Percentiles rank a stretch among this genome's conserved stretches.
phyloP scores from a whole-genome alignment of 2,113 vertebrate genomes.

The Tetrao urogallus region DNA sequence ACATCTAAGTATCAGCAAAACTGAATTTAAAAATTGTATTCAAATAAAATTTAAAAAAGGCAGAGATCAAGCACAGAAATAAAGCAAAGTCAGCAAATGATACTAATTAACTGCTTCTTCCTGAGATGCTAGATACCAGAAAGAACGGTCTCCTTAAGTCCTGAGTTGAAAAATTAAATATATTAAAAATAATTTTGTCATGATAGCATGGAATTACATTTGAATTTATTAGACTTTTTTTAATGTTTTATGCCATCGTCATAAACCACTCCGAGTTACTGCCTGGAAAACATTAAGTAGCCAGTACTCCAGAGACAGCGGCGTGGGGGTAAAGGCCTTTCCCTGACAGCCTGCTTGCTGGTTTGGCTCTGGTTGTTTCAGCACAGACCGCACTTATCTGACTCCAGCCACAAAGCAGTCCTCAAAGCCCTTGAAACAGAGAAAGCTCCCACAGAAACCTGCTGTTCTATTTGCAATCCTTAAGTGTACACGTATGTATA shows the following conservation, averaged over 20 bases:
- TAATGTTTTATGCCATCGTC: neutral
- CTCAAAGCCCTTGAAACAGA: neutral
- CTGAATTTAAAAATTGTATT: neutral
- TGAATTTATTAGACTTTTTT: neutral
- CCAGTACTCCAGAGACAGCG: neutral
- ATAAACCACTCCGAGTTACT: neutral
- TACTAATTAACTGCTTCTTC: neutral
- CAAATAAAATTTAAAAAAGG: neutral
- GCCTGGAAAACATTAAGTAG: neutral
- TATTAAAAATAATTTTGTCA: neutral
- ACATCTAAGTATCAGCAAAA: neutral
- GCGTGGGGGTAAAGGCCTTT: neutral
- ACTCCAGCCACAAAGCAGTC: neutral
- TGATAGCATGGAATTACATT: neutral
- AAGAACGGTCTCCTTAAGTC: neutral
- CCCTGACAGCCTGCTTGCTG: neutral
- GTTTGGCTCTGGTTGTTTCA: neutral
- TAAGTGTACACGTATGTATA: rapidly evolving
- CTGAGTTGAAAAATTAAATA: neutral
- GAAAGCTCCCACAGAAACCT: neutral
- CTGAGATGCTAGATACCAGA: neutral
- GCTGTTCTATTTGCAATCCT: neutral
- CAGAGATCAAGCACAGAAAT: neutral
- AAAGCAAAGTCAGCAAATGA: neutral
- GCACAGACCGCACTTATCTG: rapidly evolving